Evolutionary conservation across 2,888 invertebrate species (phyloP).

Genomic region (Spialia ferax): DNA sequence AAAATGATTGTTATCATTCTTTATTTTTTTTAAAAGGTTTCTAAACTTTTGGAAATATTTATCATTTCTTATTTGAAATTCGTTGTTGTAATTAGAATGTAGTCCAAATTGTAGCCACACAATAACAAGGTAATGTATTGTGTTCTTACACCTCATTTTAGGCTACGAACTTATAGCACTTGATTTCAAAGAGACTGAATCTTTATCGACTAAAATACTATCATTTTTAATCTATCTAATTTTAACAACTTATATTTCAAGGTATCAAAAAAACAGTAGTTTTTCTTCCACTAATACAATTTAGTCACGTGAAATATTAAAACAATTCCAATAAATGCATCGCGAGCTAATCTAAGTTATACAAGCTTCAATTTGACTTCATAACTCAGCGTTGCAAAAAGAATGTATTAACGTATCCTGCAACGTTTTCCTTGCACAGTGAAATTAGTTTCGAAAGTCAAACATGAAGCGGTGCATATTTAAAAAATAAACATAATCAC

Average conservation of each 20-base stretch:
- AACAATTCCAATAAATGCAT: neutral
- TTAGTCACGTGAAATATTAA: constrained; percentile 3
- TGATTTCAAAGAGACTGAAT: too few species aligned
- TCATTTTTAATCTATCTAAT: neutral
- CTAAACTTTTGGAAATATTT: too few species aligned
- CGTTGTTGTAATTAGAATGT: too few species aligned
- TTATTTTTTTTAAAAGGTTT: too few species aligned
- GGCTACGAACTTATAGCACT: too few species aligned
- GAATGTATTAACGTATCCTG: neutral
- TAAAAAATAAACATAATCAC: constrained; percentile 40
- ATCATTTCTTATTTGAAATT: too few species aligned
- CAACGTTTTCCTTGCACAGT: neutral
- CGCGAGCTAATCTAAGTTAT: constrained; percentile 14
- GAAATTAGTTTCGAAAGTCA: constrained; percentile 38
- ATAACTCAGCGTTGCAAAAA: constrained; percentile 25
- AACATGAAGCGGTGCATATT: constrained; percentile 37
- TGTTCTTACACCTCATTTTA: too few species aligned
- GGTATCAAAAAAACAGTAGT: neutral
- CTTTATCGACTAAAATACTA: neutral
- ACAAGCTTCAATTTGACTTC: constrained; percentile 20
- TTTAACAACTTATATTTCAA: neutral
- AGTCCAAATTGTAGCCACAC: too few species aligned
- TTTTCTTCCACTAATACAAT: neutral
- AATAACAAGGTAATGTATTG: too few species aligned
- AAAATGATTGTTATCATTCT: too few species aligned